Conservation (phyloP, 2,113 vertebrate genomes). For the Atherinomorus stipes region DNA sequence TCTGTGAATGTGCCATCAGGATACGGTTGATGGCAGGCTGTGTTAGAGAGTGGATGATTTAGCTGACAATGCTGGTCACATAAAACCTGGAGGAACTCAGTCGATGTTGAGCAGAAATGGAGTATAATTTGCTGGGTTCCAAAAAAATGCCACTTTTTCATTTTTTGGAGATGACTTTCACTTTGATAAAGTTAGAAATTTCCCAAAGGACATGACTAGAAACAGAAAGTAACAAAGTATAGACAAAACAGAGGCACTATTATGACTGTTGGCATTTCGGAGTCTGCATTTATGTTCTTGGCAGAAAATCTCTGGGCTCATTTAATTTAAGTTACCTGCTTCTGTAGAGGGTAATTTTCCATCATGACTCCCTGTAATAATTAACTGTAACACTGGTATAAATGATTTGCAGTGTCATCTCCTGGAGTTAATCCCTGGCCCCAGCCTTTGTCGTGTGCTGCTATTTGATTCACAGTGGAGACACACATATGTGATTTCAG, state of each 20-base stretch:
- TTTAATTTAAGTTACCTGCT: constrained; percentile 2
- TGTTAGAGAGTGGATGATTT: constrained; percentile 70
- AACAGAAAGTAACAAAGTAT: constrained; percentile 43
- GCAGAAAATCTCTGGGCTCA: constrained; percentile 16
- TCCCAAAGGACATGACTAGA: constrained; percentile 28
- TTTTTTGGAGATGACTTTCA: constrained; percentile 52
- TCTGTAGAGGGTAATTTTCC: constrained; percentile 7
- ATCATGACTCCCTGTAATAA: constrained; percentile 5
- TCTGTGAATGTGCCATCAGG: constrained; percentile 77
- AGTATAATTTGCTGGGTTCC: constrained; percentile 66
- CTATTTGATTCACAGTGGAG: constrained; percentile 8
- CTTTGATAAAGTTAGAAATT: constrained; percentile 52
- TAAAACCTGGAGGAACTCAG: constrained; percentile 66
- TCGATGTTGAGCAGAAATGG: constrained; percentile 59
- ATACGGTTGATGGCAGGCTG: constrained; percentile 70
- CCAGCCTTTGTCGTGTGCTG: not conserved
- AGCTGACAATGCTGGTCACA: constrained; percentile 63
- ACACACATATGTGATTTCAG: not conserved
- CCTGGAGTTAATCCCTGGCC: constrained; percentile 12
- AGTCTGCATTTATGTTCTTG: constrained; percentile 10
- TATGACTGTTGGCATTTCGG: not conserved
- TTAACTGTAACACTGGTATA: constrained; percentile 1
- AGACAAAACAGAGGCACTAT: constrained; percentile 23
- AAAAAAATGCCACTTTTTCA: constrained; percentile 64
- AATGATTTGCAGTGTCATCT: constrained; percentile 23